Base-by-base conservation (phyloP, 53 echinoderm and acorn worm species). In the Echinometra lucunter region DNA sequence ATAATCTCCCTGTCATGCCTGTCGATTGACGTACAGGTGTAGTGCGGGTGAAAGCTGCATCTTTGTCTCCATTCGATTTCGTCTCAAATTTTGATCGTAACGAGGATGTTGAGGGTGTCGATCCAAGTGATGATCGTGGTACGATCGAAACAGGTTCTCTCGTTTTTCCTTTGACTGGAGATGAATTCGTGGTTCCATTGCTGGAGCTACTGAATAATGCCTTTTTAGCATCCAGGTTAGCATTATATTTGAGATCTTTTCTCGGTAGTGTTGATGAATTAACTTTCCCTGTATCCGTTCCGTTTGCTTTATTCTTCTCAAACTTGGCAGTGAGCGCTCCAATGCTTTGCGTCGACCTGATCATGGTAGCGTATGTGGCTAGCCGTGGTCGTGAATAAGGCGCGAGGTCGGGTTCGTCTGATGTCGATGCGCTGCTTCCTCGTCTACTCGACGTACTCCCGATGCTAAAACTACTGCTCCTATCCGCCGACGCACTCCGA, bases 311-410 rank as follows among this genome's bases (percentile, higher is more conserved):
- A 37, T 69, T 45, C 74, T 94, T 95, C 91, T 98, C 98, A 85
- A 98, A 98, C 93, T 94, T 96, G 66, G 98, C 98, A 10, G 97
- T 94, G 35, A 98, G 93, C 27, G 97, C 95, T 19, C 97, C 97
- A 58, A 98, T 98, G 21, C 97, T 97, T 67, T 95, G 93, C 57
- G 95, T 91, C 45, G 96, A 91, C 45, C 98, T 96, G 70, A 96
- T 95, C 98, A 98, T 98, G 58, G 95, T 95, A 58, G 94, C 94
- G 45, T 94, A 94, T 1, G 94, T 94, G 42, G 94, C 94, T n/a
- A 94, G 37, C 60, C 94, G 94, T 83, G 94, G 94, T 83, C 94
- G 94, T 45, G 83, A 57, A 38, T 58, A 58, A 58, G 94, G 94
- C 6, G 30, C 94, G 30, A 85, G 35, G 94, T 94, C 94, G 58